These are phyloP conservation scores for Hippocampus abdominalis DNA, from an alignment of 2,113 vertebrate genomes.

Conservation along the genomic window DNA sequence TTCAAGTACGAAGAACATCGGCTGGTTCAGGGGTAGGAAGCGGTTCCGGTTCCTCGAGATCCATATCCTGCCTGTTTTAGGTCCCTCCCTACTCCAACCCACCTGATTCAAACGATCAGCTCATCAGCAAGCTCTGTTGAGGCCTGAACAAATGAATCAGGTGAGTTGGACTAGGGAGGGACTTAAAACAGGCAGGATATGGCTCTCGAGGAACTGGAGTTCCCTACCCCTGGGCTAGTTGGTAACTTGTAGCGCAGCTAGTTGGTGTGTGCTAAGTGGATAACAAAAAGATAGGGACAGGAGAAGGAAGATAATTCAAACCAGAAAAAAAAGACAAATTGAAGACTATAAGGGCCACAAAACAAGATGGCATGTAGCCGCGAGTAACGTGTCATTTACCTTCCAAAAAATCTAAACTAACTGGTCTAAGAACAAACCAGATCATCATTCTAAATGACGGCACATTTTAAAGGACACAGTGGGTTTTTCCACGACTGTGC, in stretches of 20 bases:
- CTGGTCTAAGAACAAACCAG: slow-evolving; percentile 34
- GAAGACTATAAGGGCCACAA: background rate
- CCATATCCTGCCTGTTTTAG: no score
- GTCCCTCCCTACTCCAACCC: no score
- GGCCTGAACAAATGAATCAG: no score
- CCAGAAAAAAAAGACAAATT: slow-evolving; percentile 29
- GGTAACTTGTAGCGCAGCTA: slow-evolving; percentile 56
- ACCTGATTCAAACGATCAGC: no score
- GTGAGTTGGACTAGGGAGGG: no score
- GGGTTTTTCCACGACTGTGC: slow-evolving; percentile 2
- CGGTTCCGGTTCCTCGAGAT: no score
- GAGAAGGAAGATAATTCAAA: slow-evolving; percentile 4
- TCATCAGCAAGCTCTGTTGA: no score
- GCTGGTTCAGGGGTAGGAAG: slow-evolving; percentile 5
- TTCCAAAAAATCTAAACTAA: slow-evolving; percentile 30
- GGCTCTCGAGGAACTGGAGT: no score
- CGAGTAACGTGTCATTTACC: slow-evolving; percentile 32
- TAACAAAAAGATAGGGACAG: slow-evolving; percentile 44
- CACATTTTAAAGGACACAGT: slow-evolving; percentile 33
- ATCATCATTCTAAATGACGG: slow-evolving; percentile 33
- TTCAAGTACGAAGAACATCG: slow-evolving; percentile 52
- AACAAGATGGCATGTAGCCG: slow-evolving; percentile 12
- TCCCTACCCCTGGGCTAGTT: no score
- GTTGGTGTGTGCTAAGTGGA: slow-evolving; percentile 39
- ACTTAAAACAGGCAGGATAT: no score